Percentiles rank a stretch among this genome's conserved stretches.
Evolutionary conservation across 35 echinoderm and acorn worm species (phyloP).

Genomic region (Holothuria glaberrima): DNA sequence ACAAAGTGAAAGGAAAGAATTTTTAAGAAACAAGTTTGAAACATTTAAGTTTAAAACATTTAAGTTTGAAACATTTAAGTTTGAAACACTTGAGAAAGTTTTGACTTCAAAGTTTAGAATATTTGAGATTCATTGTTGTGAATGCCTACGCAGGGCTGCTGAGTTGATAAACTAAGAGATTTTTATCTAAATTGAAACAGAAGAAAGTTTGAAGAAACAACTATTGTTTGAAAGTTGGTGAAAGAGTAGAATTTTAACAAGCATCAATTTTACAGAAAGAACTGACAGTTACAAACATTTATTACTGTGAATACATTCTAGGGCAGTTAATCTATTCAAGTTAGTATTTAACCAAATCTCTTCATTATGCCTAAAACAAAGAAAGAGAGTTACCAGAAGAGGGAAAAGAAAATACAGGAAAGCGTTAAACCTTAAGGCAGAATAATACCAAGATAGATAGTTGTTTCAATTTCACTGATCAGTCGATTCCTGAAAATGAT

Average conservation of each 20-base stretch:
- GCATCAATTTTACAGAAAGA: background rate
- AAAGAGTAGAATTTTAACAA: background rate
- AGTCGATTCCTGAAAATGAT: background rate
- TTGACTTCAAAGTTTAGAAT: too few species aligned
- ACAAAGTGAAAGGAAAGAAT: too few species aligned
- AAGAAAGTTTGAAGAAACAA: too few species aligned
- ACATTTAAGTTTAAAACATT: too few species aligned
- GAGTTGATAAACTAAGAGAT: too few species aligned
- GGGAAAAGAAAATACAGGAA: background rate
- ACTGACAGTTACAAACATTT: background rate
- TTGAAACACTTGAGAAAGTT: too few species aligned
- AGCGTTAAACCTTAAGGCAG: background rate
- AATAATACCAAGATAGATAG: background rate
- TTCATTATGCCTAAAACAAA: constrained; percentile 2
- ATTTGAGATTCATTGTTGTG: too few species aligned
- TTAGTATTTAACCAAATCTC: background rate
- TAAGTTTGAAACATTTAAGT: too few species aligned
- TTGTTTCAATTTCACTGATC: background rate
- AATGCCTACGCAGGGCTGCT: too few species aligned
- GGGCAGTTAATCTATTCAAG: too few species aligned
- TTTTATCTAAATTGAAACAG: too few species aligned
- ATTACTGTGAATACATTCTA: background rate
- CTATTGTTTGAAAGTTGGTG: background rate
- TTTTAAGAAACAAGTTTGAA: too few species aligned
- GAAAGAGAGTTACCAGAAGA: background rate